Evolutionary conservation across 2,113 vertebrate genomes (phyloP).

Genomic region (Sorex araneus): DNA sequence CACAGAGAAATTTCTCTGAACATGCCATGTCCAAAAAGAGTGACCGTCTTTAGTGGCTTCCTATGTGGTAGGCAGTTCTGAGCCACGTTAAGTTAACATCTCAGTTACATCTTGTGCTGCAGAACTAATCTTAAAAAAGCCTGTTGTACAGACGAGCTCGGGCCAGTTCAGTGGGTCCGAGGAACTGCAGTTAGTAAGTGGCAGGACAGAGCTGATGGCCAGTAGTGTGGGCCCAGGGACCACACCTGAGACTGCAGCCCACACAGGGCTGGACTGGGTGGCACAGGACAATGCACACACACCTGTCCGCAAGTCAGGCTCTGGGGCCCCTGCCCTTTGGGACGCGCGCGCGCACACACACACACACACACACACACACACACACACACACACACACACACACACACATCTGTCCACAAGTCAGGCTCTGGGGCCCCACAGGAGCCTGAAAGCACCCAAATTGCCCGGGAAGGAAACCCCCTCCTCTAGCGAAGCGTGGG

Average conservation of each 20-base stretch:
- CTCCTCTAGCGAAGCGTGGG: background rate
- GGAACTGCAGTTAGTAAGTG: background rate
- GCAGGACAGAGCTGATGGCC: background rate
- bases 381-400: too few relatives aligned
- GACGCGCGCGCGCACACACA: background rate
- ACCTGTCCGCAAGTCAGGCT: too few relatives aligned
- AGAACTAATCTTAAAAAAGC: background rate
- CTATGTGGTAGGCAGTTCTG: background rate
- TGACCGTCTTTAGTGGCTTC: background rate
- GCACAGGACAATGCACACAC: too few relatives aligned
- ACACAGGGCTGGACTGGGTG: too few relatives aligned
- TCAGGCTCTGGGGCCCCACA: background rate
- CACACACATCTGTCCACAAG: background rate
- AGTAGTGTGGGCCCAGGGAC: background rate
- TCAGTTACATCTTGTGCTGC: background rate
- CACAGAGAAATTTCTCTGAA: conserved; percentile 18
- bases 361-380: too few relatives aligned
- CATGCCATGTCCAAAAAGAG: background rate
- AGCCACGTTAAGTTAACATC: background rate
- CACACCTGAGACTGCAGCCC: too few relatives aligned
- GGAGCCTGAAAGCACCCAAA: background rate
- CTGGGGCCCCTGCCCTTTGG: background rate
- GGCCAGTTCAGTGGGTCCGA: background rate
- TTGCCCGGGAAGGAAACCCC: background rate
- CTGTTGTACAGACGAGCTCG: background rate